Evolutionary conservation across 2,888 invertebrate genomes (phyloP), one percentile per base, ranked within the genome.

Genomic region (Drosophila barbarae): DNA sequence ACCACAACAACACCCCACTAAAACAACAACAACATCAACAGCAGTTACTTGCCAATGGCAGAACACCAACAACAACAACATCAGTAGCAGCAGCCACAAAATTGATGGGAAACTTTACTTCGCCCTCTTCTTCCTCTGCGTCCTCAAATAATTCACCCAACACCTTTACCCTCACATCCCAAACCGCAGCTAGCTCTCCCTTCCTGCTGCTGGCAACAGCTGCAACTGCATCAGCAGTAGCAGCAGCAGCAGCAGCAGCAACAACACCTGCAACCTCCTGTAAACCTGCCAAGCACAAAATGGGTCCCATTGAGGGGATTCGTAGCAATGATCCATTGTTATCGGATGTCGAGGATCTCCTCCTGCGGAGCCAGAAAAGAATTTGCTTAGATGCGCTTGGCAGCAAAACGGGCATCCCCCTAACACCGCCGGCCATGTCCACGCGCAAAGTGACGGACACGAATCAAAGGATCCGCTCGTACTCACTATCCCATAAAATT

Each of bases 401-500:
- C 55, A 44, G 66, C 71, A 64, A 85, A 72, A 55, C 84, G 68
- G 39, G 44, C 68, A 72, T 85, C 68, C 68, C 89, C 47, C 79
- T 89, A 23, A 88, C 89, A 64, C 89, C 89, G 66, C 89, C 89
- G 69, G 88, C 89, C 69, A 85, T 80, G 80, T 73, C 88, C 75
- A 86, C 85, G 72, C 87, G 87, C 76, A 88, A 85, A 78, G 73
- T 86, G 74, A 76, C 84, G 69, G 88, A 88, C 74, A 72, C 83
- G 15, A 82, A 71, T 36, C 71, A 86, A 55, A 77, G 89, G 75
- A 88, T 85, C 67, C 87, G 89, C 73, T 89, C 89, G 77, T 85
- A 83, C 69, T 89, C 89, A 89, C 77, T 89, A 77, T 86, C 88
- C 81, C 84, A 88, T 86, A 88, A 89, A 89, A 72, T 89, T 89